Evolutionary conservation across 1,140 invertebrate species (phyloP), one percentile per base, ranked within the genome.

Genomic region (Laodelphax striatellus): DNA sequence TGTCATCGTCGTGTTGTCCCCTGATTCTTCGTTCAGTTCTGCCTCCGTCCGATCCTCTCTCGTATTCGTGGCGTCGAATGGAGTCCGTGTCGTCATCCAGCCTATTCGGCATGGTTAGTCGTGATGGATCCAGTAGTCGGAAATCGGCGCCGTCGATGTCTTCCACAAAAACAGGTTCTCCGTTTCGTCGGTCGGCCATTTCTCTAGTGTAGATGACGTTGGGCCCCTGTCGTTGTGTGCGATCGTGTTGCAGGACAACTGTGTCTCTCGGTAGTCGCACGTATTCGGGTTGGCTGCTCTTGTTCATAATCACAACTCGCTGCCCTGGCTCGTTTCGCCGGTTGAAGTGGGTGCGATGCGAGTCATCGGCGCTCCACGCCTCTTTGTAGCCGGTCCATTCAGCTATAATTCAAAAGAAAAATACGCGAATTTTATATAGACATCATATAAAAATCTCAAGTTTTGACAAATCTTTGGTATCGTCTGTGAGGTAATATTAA

Each of bases 311-410:
- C 14, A 63, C 11, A 22, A 63, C 52, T 10, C 60, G 34, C 58
- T 63, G 28, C 50, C 53, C 28, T 55, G 50, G 43, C 57, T 61
- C 38, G 62, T 82, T 83, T 67, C 81, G 76, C 61, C 82, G 80
- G 70, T 84, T 86, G 67, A 87, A 87, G 68, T 85, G 82, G 59
- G 79, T 77, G 64, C 80, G 82, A 55, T 83, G 78, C 58, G 44
- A 55, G 3, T 73, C 72, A 70, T 87, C 84, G 28, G 83, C 85
- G 67, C 85, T 88, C 86, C 86, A 89, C 14, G 86, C 86, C 74
- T 88, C 84, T 66, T 84, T 81, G 70, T 80, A 79, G 58, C 77
- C 78, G 66, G 80, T 79, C 82, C 83, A 85, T 69, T 84, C 82
- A 63, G 78, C 82, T 73, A 24, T 19, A 42, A 60, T 10, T n/a